A percentile compares a stretch with the other conserved stretches of the same genome.
These are phyloP conservation scores for Zaprionus lineosus DNA, from an alignment of 2,888 invertebrate species.

Conservation along the genomic window DNA sequence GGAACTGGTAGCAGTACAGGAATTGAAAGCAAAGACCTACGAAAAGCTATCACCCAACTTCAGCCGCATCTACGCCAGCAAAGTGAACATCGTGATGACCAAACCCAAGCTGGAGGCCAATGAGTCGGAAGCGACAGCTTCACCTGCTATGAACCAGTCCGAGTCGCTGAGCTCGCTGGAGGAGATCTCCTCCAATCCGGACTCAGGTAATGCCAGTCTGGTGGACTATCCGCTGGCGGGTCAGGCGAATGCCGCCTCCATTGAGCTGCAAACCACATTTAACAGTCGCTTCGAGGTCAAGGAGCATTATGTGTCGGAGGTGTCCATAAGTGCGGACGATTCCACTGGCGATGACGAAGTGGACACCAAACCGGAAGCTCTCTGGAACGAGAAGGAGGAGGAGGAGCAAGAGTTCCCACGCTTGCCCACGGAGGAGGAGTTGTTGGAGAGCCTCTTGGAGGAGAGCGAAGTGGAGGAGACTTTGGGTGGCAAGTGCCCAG, in stretches of 20 bases:
- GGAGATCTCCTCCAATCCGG: constrained; percentile 80
- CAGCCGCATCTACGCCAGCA: constrained; percentile 79
- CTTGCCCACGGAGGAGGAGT: constrained; percentile 72
- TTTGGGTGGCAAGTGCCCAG: background rate
- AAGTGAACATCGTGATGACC: constrained; percentile 77
- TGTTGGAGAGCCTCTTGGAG: constrained; percentile 70
- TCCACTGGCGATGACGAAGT: constrained; percentile 23
- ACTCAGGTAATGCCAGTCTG: constrained; percentile 82
- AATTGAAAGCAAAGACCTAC: constrained; percentile 22
- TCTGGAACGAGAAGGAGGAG: background rate
- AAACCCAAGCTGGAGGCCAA: constrained; percentile 9
- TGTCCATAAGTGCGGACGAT: constrained; percentile 58
- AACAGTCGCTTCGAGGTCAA: constrained; percentile 80
- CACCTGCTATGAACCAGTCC: constrained; percentile 52
- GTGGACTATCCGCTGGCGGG: constrained; percentile 77
- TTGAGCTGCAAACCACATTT: constrained; percentile 75
- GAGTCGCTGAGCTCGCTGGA: constrained; percentile 80
- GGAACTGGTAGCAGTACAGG: constrained; percentile 25
- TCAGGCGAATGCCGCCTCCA: constrained; percentile 67
- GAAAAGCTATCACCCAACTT: constrained; percentile 74
- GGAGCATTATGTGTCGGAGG: constrained; percentile 73
- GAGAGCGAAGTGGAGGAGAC: constrained; percentile 20
- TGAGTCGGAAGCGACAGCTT: constrained; percentile 4
- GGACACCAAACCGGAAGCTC: constrained; percentile 21
- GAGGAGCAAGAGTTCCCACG: constrained; percentile 66